A percentile compares a stretch with the other conserved stretches of the same genome.
These are phyloP conservation scores for Muscicapa striata DNA, from an alignment of 2,797 vertebrate species.

Conservation along the genomic window DNA sequence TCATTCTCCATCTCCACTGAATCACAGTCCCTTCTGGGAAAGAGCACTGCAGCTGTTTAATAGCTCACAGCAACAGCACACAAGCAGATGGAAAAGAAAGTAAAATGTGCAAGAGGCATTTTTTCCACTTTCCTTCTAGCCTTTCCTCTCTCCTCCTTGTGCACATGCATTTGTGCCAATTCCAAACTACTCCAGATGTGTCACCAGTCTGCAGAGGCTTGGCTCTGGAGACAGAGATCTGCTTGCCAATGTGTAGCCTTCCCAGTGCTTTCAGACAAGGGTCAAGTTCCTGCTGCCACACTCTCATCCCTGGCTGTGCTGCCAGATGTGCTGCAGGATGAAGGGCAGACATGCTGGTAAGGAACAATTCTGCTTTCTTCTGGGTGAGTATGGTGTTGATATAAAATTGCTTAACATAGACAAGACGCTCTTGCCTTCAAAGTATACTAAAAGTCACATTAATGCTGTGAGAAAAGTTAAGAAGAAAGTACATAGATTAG, in stretches of 20 bases:
- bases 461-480: neutral
- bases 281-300: neutral
- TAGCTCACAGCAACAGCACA: slow-evolving; percentile 30
- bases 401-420: neutral
- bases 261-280: neutral
- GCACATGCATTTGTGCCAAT: neutral
- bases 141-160: neutral
- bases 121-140: slow-evolving; percentile 45
- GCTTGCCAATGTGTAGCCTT: slow-evolving; percentile 2
- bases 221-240: neutral
- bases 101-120: neutral
- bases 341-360: neutral
- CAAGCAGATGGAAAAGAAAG: slow-evolving; percentile 49
- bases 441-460: neutral
- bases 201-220: slow-evolving; percentile 33
- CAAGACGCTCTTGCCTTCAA: neutral
- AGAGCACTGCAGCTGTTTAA: slow-evolving; percentile 34
- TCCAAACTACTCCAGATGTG: slow-evolving; percentile 35
- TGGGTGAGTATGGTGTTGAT: neutral
- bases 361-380: slow-evolving; percentile 14
- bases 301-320: neutral
- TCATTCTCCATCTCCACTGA: neutral
- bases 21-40: neutral
- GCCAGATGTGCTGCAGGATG: neutral
- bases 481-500: neutral